Base-by-base conservation (phyloP, 2,113 vertebrate genomes). In the Mormyrus iriodes region DNA sequence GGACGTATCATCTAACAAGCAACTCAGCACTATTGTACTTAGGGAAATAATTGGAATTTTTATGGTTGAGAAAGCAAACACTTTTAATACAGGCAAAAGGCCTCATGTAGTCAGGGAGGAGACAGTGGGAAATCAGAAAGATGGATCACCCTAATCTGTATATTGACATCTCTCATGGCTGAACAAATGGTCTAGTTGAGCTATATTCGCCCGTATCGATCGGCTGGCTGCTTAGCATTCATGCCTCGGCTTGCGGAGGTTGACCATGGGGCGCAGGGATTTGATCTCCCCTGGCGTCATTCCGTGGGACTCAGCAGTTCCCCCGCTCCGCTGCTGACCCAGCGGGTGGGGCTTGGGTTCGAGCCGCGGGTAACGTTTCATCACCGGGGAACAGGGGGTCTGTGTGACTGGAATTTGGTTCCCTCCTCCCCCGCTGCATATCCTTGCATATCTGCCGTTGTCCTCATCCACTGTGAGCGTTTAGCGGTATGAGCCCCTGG, bases 121-220 rank as follows among this genome's bases (percentile, higher is more conserved):
- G 96, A 97, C 96, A 97, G 97, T 96, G 95, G 96, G 96, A 97
- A 97, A 97, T 98, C 97, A 97, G 97, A 97, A 97, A 98, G 97
- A 99, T 97, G 94, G 96, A 98, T 97, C 97, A 97, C 97, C 96
- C 96, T 98, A 97, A 97, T 97, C 97, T 97, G 96, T 96, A 96
- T 98, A 99, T 98, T 97, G 97, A 98, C 97, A 97, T 97, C 96
- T 97, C 97, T 97, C 97, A 97, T 96, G 96, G 97, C 96, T 97
- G 97, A 97, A 98, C 97, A 98, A 98, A 98, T 98, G 97, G 96
- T 95, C 95, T 96, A 97, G 97, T 98, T 98, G 97, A 97, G 97
- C 97, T 97, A 97, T 97, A 97, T 98, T 98, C 97, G 97, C 97
- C 96, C 96, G 95, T 97, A 98, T 99, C 94, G 97, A 98, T 98